Percentiles rank a stretch among this genome's conserved stretches.
Evolutionary conservation across 2,113 vertebrate genomes (phyloP).

Genomic region (Asarcornis scutulata): DNA sequence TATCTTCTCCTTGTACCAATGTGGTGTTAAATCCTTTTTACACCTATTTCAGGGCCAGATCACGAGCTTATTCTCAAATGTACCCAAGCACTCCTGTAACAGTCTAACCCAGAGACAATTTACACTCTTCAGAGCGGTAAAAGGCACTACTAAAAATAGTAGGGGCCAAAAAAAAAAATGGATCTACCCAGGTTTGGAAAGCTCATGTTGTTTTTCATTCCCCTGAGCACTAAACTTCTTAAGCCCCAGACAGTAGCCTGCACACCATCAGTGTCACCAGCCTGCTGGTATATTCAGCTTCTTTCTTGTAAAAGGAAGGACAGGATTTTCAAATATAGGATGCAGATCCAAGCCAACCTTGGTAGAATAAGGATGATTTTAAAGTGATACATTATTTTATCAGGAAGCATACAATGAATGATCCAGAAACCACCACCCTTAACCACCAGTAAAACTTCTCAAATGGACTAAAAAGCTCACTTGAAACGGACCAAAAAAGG

Average conservation of each 20-base stretch:
- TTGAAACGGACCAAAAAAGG: not conserved
- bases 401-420: not conserved
- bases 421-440: not conserved
- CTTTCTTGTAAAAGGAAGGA: not conserved
- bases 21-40: not conserved
- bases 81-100: not conserved
- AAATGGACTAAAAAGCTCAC: not conserved
- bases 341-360: not conserved
- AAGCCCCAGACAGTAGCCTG: not conserved
- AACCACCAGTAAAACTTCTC: not conserved
- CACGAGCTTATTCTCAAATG: not conserved
- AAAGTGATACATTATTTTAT: not conserved
- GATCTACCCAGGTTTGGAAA: not conserved
- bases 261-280: not conserved
- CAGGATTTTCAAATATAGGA: not conserved
- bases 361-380: not conserved
- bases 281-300: not conserved
- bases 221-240: not conserved
- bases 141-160: not conserved
- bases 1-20: not conserved
- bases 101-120: not conserved
- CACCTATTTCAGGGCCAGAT: not conserved
- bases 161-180: not conserved
- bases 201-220: not conserved
- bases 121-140: not conserved